These are phyloP conservation scores for Poeciliopsis turneri DNA, from an alignment of 2,797 vertebrate genomes.

Conservation along the genomic window DNA sequence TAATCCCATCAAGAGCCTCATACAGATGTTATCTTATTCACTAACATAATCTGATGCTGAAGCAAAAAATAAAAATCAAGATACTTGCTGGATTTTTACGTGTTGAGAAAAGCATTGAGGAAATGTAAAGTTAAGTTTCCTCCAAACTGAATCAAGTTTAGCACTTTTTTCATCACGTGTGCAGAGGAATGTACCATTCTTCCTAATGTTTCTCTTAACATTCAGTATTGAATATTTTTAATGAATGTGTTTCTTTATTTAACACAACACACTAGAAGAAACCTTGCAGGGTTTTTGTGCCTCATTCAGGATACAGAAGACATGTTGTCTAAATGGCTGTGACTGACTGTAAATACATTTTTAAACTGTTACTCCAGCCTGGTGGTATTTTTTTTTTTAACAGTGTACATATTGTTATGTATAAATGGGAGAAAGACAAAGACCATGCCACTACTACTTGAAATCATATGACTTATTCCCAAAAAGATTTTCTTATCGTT, in stretches of 20 bases:
- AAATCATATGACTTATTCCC: constrained; percentile 69
- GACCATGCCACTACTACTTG: constrained; percentile 75
- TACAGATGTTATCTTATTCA: constrained; percentile 15
- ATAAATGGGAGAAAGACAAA: constrained; percentile 50
- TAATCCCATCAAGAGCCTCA: constrained; percentile 23
- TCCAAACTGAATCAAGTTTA: constrained; percentile 39
- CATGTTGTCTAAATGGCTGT: constrained; percentile 38
- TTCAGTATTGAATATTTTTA: constrained; percentile 59
- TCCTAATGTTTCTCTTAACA: constrained; percentile 56
- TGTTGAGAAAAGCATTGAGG: not conserved
- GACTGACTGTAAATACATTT: constrained; percentile 68
- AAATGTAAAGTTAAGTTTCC: constrained; percentile 15
- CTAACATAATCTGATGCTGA: constrained; percentile 8
- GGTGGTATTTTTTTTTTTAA: constrained; percentile 41
- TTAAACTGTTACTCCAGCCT: constrained; percentile 56
- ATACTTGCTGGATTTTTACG: not conserved
- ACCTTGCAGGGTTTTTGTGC: constrained; percentile 48
- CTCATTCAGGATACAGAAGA: constrained; percentile 36
- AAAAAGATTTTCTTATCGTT: constrained; percentile 57
- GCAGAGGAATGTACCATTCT: constrained; percentile 37
- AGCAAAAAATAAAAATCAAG: constrained; percentile 15
- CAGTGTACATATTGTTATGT: constrained; percentile 67
- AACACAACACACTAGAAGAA: constrained; percentile 57
- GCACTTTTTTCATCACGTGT: constrained; percentile 59
- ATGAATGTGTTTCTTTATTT: constrained; percentile 41